A percentile compares a stretch with the other conserved stretches of the same genome.
Conservation (phyloP, 2,888 invertebrate genomes). For the Hipparchia sbordonii region DNA sequence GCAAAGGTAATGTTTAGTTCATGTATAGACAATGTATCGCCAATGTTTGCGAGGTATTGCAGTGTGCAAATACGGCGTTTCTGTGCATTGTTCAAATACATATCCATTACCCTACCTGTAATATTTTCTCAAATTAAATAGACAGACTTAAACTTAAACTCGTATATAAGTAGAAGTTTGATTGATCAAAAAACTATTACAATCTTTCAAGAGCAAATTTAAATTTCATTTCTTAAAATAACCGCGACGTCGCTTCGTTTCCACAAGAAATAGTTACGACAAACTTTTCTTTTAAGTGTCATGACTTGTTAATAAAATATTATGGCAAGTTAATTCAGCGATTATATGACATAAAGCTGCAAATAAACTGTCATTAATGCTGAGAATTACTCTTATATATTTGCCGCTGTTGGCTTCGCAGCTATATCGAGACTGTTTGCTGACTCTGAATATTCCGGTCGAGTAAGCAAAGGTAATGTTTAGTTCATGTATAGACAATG, state of each 20-base stretch:
- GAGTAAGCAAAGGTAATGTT: slow-evolving; percentile 57
- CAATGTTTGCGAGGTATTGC: slow-evolving; percentile 45
- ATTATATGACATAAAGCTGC: background rate
- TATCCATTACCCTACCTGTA: background rate
- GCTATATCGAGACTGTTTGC: slow-evolving; percentile 44
- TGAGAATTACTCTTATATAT: slow-evolving; percentile 65
- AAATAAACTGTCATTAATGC: slow-evolving; percentile 24
- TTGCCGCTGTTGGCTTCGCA: slow-evolving; percentile 52
- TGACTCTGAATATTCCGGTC: slow-evolving; percentile 45
- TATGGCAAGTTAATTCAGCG: no score
- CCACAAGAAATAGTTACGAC: background rate
- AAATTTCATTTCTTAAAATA: no score
- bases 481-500: slow-evolving; percentile 45
- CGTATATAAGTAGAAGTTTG: background rate
- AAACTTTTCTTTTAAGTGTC: background rate
- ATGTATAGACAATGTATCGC: slow-evolving; percentile 40
- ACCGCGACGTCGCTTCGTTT: background rate
- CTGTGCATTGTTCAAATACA: slow-evolving; percentile 24
- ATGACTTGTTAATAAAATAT: no score
- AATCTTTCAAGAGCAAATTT: no score
- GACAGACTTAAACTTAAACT: background rate
- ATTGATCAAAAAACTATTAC: background rate
- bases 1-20: slow-evolving; percentile 58
- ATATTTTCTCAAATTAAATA: background rate
- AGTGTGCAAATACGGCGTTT: slow-evolving; percentile 41